Base-by-base conservation (phyloP, 1,140 invertebrate genomes). In the Halyomorpha halys region DNA sequence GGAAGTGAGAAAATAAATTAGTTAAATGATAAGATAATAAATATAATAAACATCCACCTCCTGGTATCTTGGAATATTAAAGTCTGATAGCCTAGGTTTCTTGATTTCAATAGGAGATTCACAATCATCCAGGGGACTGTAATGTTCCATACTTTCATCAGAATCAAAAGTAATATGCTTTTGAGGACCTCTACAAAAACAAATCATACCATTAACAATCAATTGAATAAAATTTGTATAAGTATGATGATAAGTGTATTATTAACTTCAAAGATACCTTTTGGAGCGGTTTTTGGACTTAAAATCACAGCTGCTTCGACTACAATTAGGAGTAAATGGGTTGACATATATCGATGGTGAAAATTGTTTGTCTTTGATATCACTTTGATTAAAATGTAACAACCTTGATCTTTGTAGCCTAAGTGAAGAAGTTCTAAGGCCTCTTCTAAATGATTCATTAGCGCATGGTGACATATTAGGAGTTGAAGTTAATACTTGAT, bases 391-490 rank as follows among this genome's bases (percentile, higher is more conserved):
- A 30, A 18, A 45, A 47, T 25, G n/a, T 19, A 16, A 11, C 11
- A 53, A 23, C 53, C 62, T 21, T 30, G 47, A 54, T 25, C 47
- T 45, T 30, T 62, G 61, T n/a, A 62, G 21, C 27, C 62, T 53
- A 8, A 63, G n/a, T 18, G 56, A 44, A 27, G 56, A 44, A 27
- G 56, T 60, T 61, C 64, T 60, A 16, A 21, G 16, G 16, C 39
- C 23, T 54, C 62, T 49, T 63, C 27, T 51, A n/a, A 23, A 49
- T n/a, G 56, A 49, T 19, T 60, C 60, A 13, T 47, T 44, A 9
- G 25, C 45, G 60, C 53, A 56, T 61, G 64, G 64, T 49, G 64
- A 65, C 16, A 39, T 56, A 27, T 53, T 62, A 47, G 66, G 66
- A 18, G 66, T 67, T 51, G 66, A 64, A 14, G 62, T 61, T 19